Evolutionary conservation across 2,113 vertebrate genomes (phyloP), one percentile per base, ranked within the genome.

Genomic region (Setophaga petechia): DNA sequence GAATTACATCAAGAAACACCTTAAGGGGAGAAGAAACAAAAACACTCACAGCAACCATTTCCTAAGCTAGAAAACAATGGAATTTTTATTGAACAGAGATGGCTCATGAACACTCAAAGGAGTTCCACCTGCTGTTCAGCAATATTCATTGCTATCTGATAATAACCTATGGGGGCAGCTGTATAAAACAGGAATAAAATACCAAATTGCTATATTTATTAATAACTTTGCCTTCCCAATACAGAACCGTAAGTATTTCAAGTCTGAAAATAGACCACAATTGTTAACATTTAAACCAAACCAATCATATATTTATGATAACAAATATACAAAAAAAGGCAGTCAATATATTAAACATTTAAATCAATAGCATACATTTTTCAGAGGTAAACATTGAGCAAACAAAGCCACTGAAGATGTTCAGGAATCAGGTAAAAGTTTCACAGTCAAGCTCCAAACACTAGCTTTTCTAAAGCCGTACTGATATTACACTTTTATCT

Each of bases 281-380:
- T 96, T 95, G 72, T 93, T 90, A 96, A 93, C 94, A 92, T 96
- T 94, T 95, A 96, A 96, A 96, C 83, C 83, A 89, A 94, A 94
- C 87, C 68, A 54, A 30, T 54, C 28, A 54, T 54, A 54, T 54
- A 54, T 92, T 96, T 94, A 94, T 95, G 92, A 79, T 94, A 97
- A 96, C 95, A 97, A 97, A 96, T 96, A 95, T 97, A 96, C 95
- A 97, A 96, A 97, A 96, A 96, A 96, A 94, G 92, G 95, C 93
- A 96, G 88, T 96, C 85, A 96, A 96, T 97, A 96, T 97, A 95
- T 97, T 97, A 96, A 96, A 96, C 94, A 97, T 97, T 95, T 96
- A 96, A 95, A 96, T 94, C 90, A 86, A 96, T n/a, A 95, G 92
- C 95, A 87, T 93, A 96, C 83, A 93, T 93, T 95, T 96, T 65